Percentiles rank a stretch among this genome's conserved stretches.
These are phyloP conservation scores for Pammene fasciana DNA, from an alignment of 2,888 invertebrate species.

Conservation along the genomic window DNA sequence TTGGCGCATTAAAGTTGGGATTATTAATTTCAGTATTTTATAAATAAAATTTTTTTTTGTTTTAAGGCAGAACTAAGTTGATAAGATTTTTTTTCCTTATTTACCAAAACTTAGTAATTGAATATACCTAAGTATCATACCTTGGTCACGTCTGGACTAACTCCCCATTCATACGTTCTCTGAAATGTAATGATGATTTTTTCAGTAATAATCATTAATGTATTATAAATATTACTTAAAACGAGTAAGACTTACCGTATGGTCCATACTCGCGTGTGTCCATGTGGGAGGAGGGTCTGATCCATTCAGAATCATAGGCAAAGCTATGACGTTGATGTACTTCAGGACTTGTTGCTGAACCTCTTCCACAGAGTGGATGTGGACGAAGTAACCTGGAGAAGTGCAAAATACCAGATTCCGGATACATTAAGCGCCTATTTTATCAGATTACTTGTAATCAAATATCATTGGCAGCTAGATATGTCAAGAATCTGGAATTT, in stretches of 20 bases:
- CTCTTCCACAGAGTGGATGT: slow-evolving; percentile 97
- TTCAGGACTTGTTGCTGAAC: slow-evolving; percentile 97
- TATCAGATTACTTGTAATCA: slow-evolving; percentile 5
- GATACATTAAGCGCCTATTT: slow-evolving; percentile 8
- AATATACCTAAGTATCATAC: slow-evolving; percentile 50
- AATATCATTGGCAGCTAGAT: slow-evolving; percentile 3
- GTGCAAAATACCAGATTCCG: slow-evolving; percentile 12
- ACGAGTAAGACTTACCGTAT: slow-evolving; percentile 85
- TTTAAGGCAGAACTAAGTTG: too few species aligned
- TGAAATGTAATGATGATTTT: slow-evolving; percentile 49
- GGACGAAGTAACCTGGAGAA: slow-evolving; percentile 78
- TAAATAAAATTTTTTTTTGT: too few species aligned
- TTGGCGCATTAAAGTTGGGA: too few species aligned
- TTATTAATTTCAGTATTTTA: too few species aligned
- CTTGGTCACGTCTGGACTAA: slow-evolving; percentile 68
- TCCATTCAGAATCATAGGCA: slow-evolving; percentile 90
- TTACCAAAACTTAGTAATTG: too few species aligned
- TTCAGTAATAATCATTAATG: not conserved
- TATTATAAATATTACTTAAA: not conserved
- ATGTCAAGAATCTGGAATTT: slow-evolving; percentile 10
- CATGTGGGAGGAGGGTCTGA: slow-evolving; percentile 92
- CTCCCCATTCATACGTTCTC: slow-evolving; percentile 69
- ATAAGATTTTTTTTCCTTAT: too few species aligned
- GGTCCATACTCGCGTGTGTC: slow-evolving; percentile 97
- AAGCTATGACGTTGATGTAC: slow-evolving; percentile 97